Base-by-base conservation (phyloP, 2,888 invertebrate species). In the Linyphia triangularis region DNA sequence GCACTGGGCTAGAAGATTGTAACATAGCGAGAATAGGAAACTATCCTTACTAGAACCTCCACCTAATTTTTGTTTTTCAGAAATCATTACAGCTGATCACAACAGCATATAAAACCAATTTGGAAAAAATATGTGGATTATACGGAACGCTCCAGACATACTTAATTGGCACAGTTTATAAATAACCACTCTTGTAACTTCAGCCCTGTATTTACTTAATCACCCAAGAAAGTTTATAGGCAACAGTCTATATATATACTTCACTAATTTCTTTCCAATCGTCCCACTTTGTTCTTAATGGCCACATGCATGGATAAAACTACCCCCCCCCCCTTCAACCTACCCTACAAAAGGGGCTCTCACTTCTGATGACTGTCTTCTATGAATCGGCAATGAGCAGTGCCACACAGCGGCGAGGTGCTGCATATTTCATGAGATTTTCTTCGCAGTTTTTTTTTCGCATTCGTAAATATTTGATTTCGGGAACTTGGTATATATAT, bases 401-500 rank as follows among this genome's bases (percentile, higher is more conserved):
- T n/a, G 51, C 51, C 51, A 51, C 51, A 51, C n/a, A 16, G 51
- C 51, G 51, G 51, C n/a, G 16, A 51, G 51, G 51, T 51, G 13
- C n/a, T 51, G 51, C 51, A 51, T 51, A 51, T 51, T 51, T 51
- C 51, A 51, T 51, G 51, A 51, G 51, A 16, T 3, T 16, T 40
- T 13, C 40, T 40, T 40, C 1, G 0, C 1, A 13, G 40, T 40
- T 40, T 13, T 40, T 40, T 40, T 40, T 51, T 16, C 5, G 51
- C 51, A 51, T 51, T 51, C 51, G 51, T 51, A 51, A 51, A 51
- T 51, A 51, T 51, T 51, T 51, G 51, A 51, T 51, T 51, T 51
- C 5, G n/a, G 51, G 16, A 51, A 51, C 51, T n/a, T 2, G n/a
- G 51, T 51, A n/a, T n/a, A n/a, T 51, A n/a, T n/a, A 51, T 51